A percentile compares a stretch with the other conserved stretches of the same genome.
These are phyloP conservation scores for Anolis sagrei DNA, from an alignment of 2,113 vertebrate genomes.

Conservation along the genomic window DNA sequence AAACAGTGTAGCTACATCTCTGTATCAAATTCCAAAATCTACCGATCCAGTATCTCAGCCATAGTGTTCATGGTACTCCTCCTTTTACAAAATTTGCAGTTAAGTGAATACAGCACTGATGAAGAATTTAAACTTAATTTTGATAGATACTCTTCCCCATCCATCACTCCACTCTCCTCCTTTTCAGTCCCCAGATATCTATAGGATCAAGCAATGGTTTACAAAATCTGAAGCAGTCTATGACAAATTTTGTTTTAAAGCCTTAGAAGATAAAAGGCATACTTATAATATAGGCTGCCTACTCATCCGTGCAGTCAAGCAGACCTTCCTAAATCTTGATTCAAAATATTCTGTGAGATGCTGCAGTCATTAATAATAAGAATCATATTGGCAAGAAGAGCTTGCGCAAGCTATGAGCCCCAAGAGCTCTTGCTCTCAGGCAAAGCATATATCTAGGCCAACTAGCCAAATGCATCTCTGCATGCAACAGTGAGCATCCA, in stretches of 20 bases:
- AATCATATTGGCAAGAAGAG: background rate
- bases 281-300: background rate
- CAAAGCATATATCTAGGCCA: background rate
- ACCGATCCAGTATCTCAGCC: too few relatives aligned
- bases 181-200: background rate
- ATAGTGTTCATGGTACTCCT: too few relatives aligned
- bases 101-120: too few relatives aligned
- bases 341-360: conserved; percentile 13
- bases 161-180: too few relatives aligned
- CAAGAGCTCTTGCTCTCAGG: conserved; percentile 5
- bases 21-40: too few relatives aligned
- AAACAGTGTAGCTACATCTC: too few relatives aligned
- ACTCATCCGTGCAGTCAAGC: background rate
- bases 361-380: background rate
- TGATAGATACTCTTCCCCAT: too few relatives aligned
- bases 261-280: background rate
- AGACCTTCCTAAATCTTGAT: background rate
- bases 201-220: too few relatives aligned
- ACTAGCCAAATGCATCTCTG: background rate
- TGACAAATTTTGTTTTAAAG: background rate
- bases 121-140: too few relatives aligned
- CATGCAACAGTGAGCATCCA: conserved; percentile 14
- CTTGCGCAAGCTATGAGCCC: background rate
- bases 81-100: too few relatives aligned
- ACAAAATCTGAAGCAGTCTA: background rate